A percentile compares a stretch with the other conserved stretches of the same genome.
Evolutionary conservation across 2,797 vertebrate species (phyloP).

Genomic region (Lacerta viridis): DNA sequence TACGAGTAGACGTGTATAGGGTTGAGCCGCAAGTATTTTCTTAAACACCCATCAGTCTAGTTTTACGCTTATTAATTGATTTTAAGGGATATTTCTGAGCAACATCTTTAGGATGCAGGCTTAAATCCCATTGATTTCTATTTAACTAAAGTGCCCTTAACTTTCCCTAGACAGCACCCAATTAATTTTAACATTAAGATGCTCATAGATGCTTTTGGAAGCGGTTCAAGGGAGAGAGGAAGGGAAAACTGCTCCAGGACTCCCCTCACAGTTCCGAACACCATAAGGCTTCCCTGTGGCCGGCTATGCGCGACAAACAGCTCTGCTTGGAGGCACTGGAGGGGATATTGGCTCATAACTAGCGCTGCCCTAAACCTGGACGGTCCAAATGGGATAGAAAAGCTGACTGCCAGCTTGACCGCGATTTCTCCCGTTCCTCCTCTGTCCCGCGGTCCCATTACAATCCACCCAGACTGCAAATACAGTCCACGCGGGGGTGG

Average conservation of each 20-base stretch:
- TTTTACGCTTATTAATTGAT: neutral
- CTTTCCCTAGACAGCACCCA: neutral
- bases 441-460: conserved; percentile 39
- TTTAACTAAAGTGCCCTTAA: neutral
- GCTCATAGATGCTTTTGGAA: neutral
- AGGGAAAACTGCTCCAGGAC: neutral
- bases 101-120: neutral
- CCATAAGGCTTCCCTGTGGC: conserved; percentile 20
- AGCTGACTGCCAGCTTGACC: conserved; percentile 35
- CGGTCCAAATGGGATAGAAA: conserved; percentile 36
- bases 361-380: conserved; percentile 15
- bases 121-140: neutral
- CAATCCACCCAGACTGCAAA: conserved; percentile 40
- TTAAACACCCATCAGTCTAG: neutral
- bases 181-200: neutral
- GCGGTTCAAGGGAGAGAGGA: neutral
- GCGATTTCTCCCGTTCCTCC: neutral
- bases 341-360: conserved; percentile 37
- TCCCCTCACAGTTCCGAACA: neutral
- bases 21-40: no score
- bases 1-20: neutral
- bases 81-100: neutral
- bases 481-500: conserved; percentile 4
- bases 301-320: conserved; percentile 44
- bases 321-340: conserved; percentile 37